Conservation (phyloP, 2,797 vertebrate genomes). For the Xyrichtys novacula region DNA sequence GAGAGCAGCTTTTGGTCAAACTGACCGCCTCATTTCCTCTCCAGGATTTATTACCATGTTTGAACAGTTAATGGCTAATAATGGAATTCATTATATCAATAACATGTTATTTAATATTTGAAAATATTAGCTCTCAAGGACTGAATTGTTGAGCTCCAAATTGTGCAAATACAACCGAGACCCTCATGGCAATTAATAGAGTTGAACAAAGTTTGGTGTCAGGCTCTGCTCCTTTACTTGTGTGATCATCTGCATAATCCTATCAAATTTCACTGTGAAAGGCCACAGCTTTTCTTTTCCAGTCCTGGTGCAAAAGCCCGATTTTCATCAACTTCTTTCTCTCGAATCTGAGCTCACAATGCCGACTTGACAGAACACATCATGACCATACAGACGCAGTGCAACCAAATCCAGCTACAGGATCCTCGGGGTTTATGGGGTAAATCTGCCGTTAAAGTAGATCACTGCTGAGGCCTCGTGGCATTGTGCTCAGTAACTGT, state of each 20-base stretch:
- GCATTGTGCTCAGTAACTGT: conserved; percentile 59
- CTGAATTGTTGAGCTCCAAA: conserved; percentile 48
- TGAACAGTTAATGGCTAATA: conserved; percentile 57
- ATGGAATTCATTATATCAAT: conserved; percentile 61
- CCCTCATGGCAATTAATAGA: conserved; percentile 46
- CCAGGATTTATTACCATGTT: conserved; percentile 48
- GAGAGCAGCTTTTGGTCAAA: conserved; percentile 28
- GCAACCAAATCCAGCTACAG: conserved; percentile 61
- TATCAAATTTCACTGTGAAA: conserved; percentile 69
- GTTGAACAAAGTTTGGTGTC: conserved; percentile 56
- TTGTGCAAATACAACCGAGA: conserved; percentile 45
- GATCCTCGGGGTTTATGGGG: conserved; percentile 61
- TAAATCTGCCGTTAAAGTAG: conserved; percentile 67
- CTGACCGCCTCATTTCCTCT: conserved; percentile 46
- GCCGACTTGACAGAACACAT: conserved; percentile 49
- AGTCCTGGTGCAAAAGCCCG: conserved; percentile 49
- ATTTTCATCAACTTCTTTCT: conserved; percentile 62
- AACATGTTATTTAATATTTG: conserved; percentile 52
- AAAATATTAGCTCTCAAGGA: conserved; percentile 45
- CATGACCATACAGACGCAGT: conserved; percentile 49
- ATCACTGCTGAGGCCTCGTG: conserved; percentile 65
- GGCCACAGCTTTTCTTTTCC: conserved; percentile 46
- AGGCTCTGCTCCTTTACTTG: conserved; percentile 34
- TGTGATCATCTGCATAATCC: conserved; percentile 74
- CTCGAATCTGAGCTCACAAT: conserved; percentile 52